A percentile compares a stretch with the other conserved stretches of the same genome.
phyloP scores from a whole-genome alignment of 2,888 invertebrate species.

The Idaea biselata region DNA sequence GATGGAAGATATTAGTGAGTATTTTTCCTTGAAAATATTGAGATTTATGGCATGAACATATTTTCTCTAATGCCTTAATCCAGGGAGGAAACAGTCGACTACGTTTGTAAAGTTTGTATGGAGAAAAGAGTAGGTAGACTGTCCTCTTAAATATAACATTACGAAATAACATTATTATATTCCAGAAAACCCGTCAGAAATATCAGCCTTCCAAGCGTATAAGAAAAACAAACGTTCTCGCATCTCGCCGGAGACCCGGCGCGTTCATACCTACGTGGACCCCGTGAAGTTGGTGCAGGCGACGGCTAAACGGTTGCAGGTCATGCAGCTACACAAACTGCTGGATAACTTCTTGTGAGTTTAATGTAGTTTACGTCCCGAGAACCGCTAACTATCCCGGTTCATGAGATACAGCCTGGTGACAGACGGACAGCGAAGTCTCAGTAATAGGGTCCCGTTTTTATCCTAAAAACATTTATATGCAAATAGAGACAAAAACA shows the following conservation, averaged over 20 bases:
- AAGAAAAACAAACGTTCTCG: slow-evolving; percentile 48
- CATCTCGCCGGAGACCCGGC: slow-evolving; percentile 39
- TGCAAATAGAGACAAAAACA: no score
- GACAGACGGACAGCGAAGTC: no score
- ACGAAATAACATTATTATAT: slow-evolving; percentile 1
- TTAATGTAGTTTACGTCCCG: not conserved
- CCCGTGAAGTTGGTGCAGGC: slow-evolving; percentile 81
- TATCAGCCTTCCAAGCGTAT: slow-evolving; percentile 77
- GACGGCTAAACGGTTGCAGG: slow-evolving; percentile 76
- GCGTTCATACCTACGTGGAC: slow-evolving; percentile 60
- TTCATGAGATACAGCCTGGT: no score
- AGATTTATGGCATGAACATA: no score
- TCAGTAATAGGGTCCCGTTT: no score
- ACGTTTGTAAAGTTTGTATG: no score
- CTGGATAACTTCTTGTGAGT: slow-evolving; percentile 74
- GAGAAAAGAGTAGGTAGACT: no score
- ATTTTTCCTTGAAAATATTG: not conserved
- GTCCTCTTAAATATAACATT: not conserved
- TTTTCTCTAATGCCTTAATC: no score
- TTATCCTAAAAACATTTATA: no score
- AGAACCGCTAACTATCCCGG: no score
- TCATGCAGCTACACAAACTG: slow-evolving; percentile 71
- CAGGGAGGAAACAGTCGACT: no score
- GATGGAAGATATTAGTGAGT: slow-evolving; percentile 55
- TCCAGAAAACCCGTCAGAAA: slow-evolving; percentile 61